Base-by-base conservation (phyloP, 2,888 invertebrate genomes). In the Didymodactylos carnosus region DNA sequence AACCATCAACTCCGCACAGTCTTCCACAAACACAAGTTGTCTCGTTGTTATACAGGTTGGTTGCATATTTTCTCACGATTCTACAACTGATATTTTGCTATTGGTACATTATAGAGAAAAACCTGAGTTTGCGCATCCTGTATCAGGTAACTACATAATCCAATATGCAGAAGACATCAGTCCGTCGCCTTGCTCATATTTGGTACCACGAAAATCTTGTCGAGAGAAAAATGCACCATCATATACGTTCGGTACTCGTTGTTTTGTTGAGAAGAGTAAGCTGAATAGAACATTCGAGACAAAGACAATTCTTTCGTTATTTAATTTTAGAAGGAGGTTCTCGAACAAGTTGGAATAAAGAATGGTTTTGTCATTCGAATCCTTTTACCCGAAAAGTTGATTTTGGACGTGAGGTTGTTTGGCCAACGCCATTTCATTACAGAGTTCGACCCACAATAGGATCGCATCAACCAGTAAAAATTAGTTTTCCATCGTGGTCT, bases 361-460 rank as follows among this genome's bases (percentile, higher is more conserved):
- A 74, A 46, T 74, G 74, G 74, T 74, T 71, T 53, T 39, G 35
- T 35, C 43, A 40, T 14, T 39, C 41, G 0, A 71, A 74, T 71
- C 74, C 74, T 7, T 69, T 41, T 43, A 62, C 46, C 23, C 53
- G 43, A 4, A 74, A 74, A 69, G 53, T 71, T 25, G 71, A 74
- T 23, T 74, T 53, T 53, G 49, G 46, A 27, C 53, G 71, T 25
- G 74, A 74, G 46, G 8, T n/a, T 7, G 25, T 19, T 25, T 74
- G 74, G 74, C 74, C 74, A 16, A 40, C 71, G n/a, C 74, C 74
- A 23, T 43, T 41, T n/a, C 39, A 51, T 62, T 74, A 74, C 25
- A 25, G 19, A 46, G 35, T 71, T 10, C 53, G 62, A 39, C 41
- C 74, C 8, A 8, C 39, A 19, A 35, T 74, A 25, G 74, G 74